Base-by-base conservation (phyloP, 2,113 vertebrate species). In the Antechinus stuartii region DNA sequence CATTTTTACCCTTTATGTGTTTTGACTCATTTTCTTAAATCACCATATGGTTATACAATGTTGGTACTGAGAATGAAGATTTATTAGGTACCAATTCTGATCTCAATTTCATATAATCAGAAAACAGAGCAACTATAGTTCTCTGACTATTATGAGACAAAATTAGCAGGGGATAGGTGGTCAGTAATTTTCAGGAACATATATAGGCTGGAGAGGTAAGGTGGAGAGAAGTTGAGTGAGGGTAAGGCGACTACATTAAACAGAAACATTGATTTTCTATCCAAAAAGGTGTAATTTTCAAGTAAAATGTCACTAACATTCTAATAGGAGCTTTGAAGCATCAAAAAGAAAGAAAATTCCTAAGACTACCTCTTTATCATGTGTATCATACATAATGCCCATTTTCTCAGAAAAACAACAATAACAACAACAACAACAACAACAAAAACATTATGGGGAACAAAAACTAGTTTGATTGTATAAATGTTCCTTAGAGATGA, bases 41-140 rank as follows among this genome's bases (percentile, higher is more conserved):
- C 91, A 93, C 95, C 95, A 97, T 35, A 68, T 97, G 96, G 93
- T 96, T 94, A 94, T 93, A 94, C 19, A 96, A 93, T 94, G 96
- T 95, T 96, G 91, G 94, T 91, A 98, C 91, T 93, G 95, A 98
- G 96, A 94, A 54, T 56, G 94, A 97, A 57, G 95, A 98, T 98
- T 99, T 98, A 98, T 98, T 98, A 98, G 97, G 98, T 98, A 98
- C 89, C 96, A 98, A 91, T 95, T 61, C 96, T 96, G 93, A 98
- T 96, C 96, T 98, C 97, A 98, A 95, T 96, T 98, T 97, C 97
- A 97, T 94, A 94, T 95, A 97, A 98, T 97, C 97, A 97, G 95
- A 96, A 98, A 98, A 98, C 95, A 98, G 54, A 92, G 90, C 61
- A 97, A 94, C 97, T 95, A 98, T 57, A 98, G 95, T 98, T 96